Evolutionary conservation across 2,113 vertebrate species (phyloP).

Genomic region (Genyomyrus donnyi): DNA sequence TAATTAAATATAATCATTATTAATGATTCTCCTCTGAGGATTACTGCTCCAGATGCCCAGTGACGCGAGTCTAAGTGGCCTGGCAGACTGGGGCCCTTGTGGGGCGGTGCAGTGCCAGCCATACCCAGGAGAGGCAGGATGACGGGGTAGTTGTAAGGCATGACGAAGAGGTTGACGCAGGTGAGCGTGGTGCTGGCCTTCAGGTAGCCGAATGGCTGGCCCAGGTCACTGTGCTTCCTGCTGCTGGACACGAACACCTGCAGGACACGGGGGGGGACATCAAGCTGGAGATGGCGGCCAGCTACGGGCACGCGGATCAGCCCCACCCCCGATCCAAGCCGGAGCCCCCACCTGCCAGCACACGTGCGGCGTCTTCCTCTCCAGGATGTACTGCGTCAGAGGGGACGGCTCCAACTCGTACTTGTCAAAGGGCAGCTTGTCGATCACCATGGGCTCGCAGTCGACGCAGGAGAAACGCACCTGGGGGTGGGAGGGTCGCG

Average conservation of each 20-base stretch:
- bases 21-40: not conserved
- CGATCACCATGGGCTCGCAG: constrained; percentile 97
- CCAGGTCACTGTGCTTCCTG: constrained; percentile 93
- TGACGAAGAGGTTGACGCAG: constrained; percentile 96
- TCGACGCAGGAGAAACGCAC: constrained; percentile 90
- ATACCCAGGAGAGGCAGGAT: constrained; percentile 92
- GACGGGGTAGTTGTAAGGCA: constrained; percentile 97
- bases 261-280: constrained; percentile 18
- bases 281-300: not conserved
- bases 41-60: not conserved
- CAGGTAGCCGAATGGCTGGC: constrained; percentile 92
- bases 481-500: constrained; percentile 84
- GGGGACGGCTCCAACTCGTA: constrained; percentile 96
- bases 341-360: constrained; percentile 87
- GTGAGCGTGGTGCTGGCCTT: constrained; percentile 96
- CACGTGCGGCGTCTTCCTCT: constrained; percentile 89
- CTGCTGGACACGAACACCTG: constrained; percentile 95
- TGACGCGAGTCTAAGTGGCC: not conserved
- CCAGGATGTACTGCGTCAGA: constrained; percentile 91
- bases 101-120: not conserved
- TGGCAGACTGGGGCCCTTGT: not conserved
- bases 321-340: not conserved
- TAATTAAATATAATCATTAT: not conserved
- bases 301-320: not conserved
- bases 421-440: constrained; percentile 98